Base-by-base conservation (phyloP, 2,113 vertebrate species). In the Gorsachius goisagi region DNA sequence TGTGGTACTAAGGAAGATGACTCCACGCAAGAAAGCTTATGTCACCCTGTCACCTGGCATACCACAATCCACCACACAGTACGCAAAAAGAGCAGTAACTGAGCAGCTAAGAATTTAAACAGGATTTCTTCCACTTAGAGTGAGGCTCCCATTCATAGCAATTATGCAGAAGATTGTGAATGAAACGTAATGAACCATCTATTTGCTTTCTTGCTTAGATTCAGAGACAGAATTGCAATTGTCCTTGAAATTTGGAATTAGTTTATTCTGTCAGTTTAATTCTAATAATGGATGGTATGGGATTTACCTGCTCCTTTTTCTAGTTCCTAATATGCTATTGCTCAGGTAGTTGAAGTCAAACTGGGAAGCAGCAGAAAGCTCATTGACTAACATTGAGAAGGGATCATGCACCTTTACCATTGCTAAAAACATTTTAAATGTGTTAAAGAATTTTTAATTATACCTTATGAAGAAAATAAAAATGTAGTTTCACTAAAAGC, bases 401-500 rank as follows among this genome's bases (percentile, higher is more conserved):
- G 44, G 83, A 75, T 86, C 69, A 62, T 5, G 39, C 52, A 74
- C 78, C 79, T 75, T 33, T 52, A 11, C 39, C 21, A 4, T 5
- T 53, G 41, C 80, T 87, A 30, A 72, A 74, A 94, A 18, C 8
- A 18, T 22, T 49, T 89, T 27, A 37, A 66, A 50, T 19, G n/a
- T 37, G 50, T 93, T 88, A 73, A 78, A 72, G 35, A 67, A 37
- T 22, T 68, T 89, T 14, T 72, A 85, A 35, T 78, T 45, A 30
- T 5, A 85, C 24, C 17, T 84, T 60, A 56, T 6, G 45, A 84
- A 95, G 50, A 56, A 86, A 75, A 33, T 5, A 79, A 63, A 90
- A 37, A 74, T 39, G 30, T 23, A 64, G 69, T 92, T 85, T 28
- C 27, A 60, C 53, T 96, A 75, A 97, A 88, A 96, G 90, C 88